Percentiles rank a stretch among this genome's conserved stretches.
Evolutionary conservation across 2,888 invertebrate genomes (phyloP).

Genomic region (Nomada hirtipes): DNA sequence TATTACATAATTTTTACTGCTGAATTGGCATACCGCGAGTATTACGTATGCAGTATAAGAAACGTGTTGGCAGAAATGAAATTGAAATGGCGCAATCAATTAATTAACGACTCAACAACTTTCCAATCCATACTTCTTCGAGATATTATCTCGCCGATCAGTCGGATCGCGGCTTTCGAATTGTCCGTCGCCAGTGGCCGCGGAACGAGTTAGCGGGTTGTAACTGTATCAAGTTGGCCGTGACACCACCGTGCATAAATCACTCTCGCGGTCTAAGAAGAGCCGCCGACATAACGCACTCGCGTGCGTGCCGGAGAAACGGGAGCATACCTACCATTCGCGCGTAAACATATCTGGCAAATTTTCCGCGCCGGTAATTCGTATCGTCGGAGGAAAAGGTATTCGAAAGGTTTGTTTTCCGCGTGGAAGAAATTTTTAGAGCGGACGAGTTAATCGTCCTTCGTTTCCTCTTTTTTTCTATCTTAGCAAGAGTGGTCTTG

Average conservation of each 20-base stretch:
- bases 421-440: too few relatives aligned
- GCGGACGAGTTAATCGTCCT: too few relatives aligned
- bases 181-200: constrained; percentile 54
- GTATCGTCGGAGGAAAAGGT: too few relatives aligned
- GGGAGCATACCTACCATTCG: background rate
- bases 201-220: constrained; percentile 81
- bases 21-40: too few relatives aligned
- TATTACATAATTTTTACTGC: background rate
- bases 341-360: background rate
- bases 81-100: background rate
- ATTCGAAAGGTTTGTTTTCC: too few relatives aligned
- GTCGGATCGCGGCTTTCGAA: constrained; percentile 26
- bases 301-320: background rate
- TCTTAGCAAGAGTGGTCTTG: too few relatives aligned
- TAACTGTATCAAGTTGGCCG: constrained; percentile 83
- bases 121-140: background rate
- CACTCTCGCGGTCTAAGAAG: constrained; percentile 73
- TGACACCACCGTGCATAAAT: constrained; percentile 82
- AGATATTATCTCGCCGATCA: background rate
- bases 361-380: too few relatives aligned
- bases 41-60: background rate
- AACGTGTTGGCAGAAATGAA: background rate
- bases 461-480: too few relatives aligned
- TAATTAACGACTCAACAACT: constrained; percentile 6
- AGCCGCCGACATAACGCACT: constrained; percentile 64